A percentile compares a stretch with the other conserved stretches of the same genome.
Evolutionary conservation across 2,888 invertebrate genomes (phyloP).

Genomic region (Noctua janthina): DNA sequence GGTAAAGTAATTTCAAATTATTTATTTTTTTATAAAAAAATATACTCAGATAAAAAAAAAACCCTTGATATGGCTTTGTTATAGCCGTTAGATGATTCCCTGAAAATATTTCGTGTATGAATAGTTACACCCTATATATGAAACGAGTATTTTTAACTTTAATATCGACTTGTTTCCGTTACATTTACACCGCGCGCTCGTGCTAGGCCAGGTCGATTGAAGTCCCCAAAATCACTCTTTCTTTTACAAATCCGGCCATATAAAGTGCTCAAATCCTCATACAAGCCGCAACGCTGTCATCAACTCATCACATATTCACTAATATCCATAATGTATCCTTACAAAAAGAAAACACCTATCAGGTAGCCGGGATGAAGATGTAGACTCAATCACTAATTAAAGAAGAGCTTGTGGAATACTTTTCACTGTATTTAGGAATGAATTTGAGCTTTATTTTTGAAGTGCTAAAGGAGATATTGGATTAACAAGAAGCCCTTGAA

Average conservation of each 20-base stretch:
- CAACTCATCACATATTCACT: constrained; percentile 54
- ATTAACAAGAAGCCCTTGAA: constrained; percentile 1
- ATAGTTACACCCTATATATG: no score
- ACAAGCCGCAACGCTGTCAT: constrained; percentile 56
- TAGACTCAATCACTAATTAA: constrained; percentile 78
- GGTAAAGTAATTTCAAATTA: no score
- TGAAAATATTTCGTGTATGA: no score
- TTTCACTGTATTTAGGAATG: neutral
- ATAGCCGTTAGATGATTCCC: no score
- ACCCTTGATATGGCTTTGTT: no score
- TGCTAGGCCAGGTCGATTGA: neutral
- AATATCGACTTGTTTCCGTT: no score
- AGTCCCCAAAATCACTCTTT: neutral
- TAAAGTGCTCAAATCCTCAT: neutral
- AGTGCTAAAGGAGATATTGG: neutral
- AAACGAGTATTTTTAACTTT: no score
- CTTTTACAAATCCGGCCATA: constrained; percentile 4
- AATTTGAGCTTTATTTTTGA: constrained; percentile 30
- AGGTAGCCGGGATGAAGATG: constrained; percentile 78
- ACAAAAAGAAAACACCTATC: constrained; percentile 66
- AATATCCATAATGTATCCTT: constrained; percentile 68
- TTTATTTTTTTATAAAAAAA: no score
- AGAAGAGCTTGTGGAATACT: constrained; percentile 14
- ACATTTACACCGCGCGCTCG: neutral
- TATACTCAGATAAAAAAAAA: no score